Conservation (phyloP, 2,113 vertebrate genomes). For the Cephalophus harveyi region DNA sequence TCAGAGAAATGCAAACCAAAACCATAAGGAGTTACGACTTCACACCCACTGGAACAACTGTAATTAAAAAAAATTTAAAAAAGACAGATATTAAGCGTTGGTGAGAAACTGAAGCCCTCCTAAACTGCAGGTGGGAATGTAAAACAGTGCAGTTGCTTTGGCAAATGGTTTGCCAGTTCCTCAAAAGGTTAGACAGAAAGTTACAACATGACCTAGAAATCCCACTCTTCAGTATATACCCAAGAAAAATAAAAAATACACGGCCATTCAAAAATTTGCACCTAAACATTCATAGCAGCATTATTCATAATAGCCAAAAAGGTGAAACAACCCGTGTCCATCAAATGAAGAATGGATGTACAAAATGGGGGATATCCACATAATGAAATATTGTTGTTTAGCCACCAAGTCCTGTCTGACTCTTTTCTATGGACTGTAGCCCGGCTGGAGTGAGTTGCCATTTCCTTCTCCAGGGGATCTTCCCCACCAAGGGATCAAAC, state of each 20-base stretch:
- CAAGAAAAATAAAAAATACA: background rate
- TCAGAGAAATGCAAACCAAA: constrained; percentile 35
- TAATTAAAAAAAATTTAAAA: background rate
- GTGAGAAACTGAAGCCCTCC: background rate
- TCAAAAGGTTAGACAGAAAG: background rate
- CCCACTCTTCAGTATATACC: background rate
- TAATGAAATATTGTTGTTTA: background rate
- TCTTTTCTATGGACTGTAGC: background rate
- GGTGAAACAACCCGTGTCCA: background rate
- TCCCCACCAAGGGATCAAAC: background rate
- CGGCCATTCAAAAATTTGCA: background rate
- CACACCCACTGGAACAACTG: background rate
- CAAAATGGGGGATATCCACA: background rate
- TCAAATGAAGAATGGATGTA: background rate
- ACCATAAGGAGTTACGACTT: background rate
- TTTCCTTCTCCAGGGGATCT: background rate
- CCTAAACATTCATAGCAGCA: background rate
- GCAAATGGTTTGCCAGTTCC: background rate
- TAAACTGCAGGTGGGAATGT: background rate
- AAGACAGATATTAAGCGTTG: background rate
- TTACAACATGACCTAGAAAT: background rate
- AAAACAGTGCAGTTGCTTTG: background rate
- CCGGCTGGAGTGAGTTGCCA: background rate
- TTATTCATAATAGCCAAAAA: background rate
- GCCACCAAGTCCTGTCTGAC: background rate